Evolutionary conservation across 1,140 invertebrate genomes (phyloP), one percentile per base, ranked within the genome.

Genomic region (Camponotus floridanus): DNA sequence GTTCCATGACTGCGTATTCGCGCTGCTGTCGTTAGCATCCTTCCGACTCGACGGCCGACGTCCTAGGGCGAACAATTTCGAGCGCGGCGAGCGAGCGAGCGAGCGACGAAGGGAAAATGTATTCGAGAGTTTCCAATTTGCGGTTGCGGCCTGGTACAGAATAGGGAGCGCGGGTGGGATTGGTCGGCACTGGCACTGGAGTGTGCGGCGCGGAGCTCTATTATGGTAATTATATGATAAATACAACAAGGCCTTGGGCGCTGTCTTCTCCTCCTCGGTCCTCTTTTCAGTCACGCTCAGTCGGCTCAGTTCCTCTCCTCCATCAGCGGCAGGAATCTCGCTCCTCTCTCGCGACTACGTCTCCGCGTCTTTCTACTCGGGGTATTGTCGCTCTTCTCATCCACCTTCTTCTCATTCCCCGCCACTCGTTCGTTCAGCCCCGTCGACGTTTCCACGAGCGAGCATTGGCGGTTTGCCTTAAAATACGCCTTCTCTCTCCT

Each of bases 151-250:
- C 88, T 89, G 89, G 87, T 86, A 80, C 86, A 81, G 73, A 39
- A 45, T 59, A 33, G 67, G n/a, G 62, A 42, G 76, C n/a, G 64
- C 51, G 62, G 81, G 45, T 13, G 55, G 81, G 87, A 73, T 87
- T 57, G 87, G 87, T 76, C 84, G 81, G 81, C 55, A 83, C 9
- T 26, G 65, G 80, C 33, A 51, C 48, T 18, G 86, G 71, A 73
- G 80, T 39, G 80, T 33, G 91, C 91, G 91, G 90, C 89, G 92
- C 91, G 87, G 88, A 87, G 92, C 92, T 94, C 93, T 94, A 95
- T 95, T 94, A 95, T 95, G 94, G 93, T 95, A 95, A 95, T 95
- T 95, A 95, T 94, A 95, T 95, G 94, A 95, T 95, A 95, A 95
- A 95, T 95, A 95, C 93, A 94, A 95, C 93, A 94, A 94, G 93